These are phyloP conservation scores for Siderastrea siderea DNA, from an alignment of 92 coral and sea anemone species.

Conservation along the genomic window DNA sequence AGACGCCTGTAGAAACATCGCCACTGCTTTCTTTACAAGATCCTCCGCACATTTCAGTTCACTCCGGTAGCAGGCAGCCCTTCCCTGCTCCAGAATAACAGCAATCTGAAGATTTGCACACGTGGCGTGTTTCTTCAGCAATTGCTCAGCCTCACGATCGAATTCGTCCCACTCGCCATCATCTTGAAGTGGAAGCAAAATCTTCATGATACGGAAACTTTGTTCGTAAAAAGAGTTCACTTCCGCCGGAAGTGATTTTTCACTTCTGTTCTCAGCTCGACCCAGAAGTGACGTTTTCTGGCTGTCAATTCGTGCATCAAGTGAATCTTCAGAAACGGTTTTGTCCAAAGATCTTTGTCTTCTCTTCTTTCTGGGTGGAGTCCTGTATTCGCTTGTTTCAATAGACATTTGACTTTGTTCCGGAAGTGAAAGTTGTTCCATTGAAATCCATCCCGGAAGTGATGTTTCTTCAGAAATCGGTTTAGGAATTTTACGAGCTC, in stretches of 20 bases:
- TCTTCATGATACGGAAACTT: slow-evolving; percentile 6
- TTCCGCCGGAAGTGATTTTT: slow-evolving; percentile 29
- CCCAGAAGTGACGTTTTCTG: neutral
- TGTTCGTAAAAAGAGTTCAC: neutral
- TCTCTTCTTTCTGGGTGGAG: neutral
- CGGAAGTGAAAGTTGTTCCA: neutral
- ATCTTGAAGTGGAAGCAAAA: slow-evolving; percentile 51
- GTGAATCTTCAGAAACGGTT: neutral
- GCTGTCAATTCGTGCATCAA: too few relatives aligned
- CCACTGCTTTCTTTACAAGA: slow-evolving; percentile 24
- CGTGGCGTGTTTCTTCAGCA: neutral
- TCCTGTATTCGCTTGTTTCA: neutral
- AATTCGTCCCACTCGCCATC: slow-evolving; percentile 62
- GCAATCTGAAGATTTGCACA: slow-evolving; percentile 17
- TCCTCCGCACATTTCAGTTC: slow-evolving; percentile 36
- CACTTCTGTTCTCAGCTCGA: neutral
- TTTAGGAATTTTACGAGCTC: neutral
- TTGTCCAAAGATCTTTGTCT: neutral
- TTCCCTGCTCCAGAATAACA: slow-evolving; percentile 52
- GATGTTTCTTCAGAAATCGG: neutral
- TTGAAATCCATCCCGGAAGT: neutral
- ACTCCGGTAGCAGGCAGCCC: slow-evolving; percentile 38
- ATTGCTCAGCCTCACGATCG: slow-evolving; percentile 23
- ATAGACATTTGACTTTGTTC: neutral
- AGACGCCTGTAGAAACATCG: slow-evolving; percentile 12